Conservation (phyloP, 2,888 invertebrate genomes). For the Biston stratarius region DNA sequence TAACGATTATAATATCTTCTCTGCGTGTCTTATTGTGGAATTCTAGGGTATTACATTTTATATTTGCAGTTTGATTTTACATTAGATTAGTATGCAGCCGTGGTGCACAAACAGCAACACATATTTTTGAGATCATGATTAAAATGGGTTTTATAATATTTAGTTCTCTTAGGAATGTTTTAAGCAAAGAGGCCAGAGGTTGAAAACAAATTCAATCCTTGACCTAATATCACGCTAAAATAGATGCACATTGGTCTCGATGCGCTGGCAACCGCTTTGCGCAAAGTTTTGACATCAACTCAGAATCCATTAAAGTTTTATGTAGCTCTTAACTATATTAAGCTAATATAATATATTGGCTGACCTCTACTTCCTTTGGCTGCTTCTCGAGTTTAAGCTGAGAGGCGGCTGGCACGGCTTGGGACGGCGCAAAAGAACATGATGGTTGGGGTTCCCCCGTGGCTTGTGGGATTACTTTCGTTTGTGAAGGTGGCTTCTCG, state of each 20-base stretch:
- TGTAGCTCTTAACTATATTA: conserved; percentile 24
- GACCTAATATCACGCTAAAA: conserved; percentile 80
- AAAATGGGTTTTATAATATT: not conserved
- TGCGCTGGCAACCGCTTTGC: conserved; percentile 68
- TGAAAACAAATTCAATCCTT: conserved; percentile 71
- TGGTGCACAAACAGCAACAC: not conserved
- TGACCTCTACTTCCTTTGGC: conserved; percentile 83
- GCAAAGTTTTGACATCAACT: conserved; percentile 49
- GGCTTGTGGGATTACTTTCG: conserved; percentile 52
- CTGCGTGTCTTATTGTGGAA: not conserved
- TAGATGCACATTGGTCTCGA: conserved; percentile 79
- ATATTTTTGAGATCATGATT: not conserved
- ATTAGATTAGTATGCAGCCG: conserved; percentile 2
- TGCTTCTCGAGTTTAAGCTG: conserved; percentile 75
- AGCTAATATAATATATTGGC: conserved; percentile 51
- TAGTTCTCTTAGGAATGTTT: conserved; percentile 15
- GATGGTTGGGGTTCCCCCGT: conserved; percentile 71
- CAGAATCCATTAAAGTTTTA: conserved; percentile 41
- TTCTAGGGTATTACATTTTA: not conserved
- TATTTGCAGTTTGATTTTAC: not conserved
- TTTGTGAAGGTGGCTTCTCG: conserved; percentile 56
- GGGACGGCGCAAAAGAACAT: conserved; percentile 67
- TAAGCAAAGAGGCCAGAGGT: conserved; percentile 31
- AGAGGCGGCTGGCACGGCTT: conserved; percentile 57
- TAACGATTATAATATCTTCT: conserved; percentile 1